Conservation (phyloP, 2,888 invertebrate species). For the Cotesia congregata region DNA sequence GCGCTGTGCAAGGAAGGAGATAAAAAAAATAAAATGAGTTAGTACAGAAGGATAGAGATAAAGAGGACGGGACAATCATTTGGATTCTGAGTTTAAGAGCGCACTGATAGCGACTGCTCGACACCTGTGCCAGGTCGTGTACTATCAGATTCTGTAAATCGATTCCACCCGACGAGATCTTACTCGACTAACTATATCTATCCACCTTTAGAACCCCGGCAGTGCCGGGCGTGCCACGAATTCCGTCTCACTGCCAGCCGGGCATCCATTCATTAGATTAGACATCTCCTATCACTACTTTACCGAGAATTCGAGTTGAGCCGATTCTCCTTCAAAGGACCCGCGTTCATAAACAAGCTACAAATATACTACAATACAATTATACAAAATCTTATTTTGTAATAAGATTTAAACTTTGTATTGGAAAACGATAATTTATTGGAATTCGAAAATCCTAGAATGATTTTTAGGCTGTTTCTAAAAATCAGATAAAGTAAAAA, state of each 20-base stretch:
- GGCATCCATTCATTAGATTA: background rate
- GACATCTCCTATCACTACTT: background rate
- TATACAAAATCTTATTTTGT: background rate
- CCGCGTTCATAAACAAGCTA: background rate
- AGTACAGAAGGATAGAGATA: conserved; percentile 22
- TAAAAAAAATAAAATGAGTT: conserved; percentile 1
- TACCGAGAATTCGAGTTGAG: background rate
- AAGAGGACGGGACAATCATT: conserved; percentile 14
- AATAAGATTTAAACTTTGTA: background rate
- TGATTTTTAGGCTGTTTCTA: background rate
- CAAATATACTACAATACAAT: background rate
- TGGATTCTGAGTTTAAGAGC: background rate
- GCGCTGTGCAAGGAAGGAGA: conserved; percentile 8
- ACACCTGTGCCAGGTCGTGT: conserved; percentile 23
- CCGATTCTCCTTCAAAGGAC: background rate
- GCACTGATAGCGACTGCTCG: conserved; percentile 16
- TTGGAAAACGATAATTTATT: no score
- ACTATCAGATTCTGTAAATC: conserved; percentile 12
- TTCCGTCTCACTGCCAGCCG: conserved; percentile 55
- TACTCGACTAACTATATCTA: conserved; percentile 10
- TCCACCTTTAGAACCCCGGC: conserved; percentile 6
- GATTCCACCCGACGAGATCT: conserved; percentile 6
- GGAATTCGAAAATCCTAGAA: no score
- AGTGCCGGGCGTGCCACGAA: conserved; percentile 53
- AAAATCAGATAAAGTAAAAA: background rate